Evolutionary conservation across 2,113 vertebrate species (phyloP).

Genomic region (Dasyornis broadbenti): DNA sequence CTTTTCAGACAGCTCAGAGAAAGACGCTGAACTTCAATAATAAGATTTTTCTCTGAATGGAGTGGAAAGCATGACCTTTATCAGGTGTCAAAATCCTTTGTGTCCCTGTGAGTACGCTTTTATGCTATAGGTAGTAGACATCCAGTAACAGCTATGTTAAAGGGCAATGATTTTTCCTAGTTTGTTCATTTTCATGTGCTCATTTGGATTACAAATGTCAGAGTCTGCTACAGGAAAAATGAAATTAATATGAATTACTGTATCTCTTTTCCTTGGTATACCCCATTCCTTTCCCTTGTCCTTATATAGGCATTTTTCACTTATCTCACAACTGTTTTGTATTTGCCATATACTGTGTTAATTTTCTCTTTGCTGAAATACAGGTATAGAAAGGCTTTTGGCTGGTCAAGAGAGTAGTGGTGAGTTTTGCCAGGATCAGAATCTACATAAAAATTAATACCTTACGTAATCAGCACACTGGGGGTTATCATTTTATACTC

Average conservation of each 20-base stretch:
- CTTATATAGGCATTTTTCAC: background rate
- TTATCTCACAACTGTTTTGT: background rate
- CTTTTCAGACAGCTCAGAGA: background rate
- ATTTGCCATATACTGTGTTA: background rate
- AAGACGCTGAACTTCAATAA: background rate
- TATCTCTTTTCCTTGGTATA: background rate
- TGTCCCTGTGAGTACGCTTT: background rate
- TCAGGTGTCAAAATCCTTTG: background rate
- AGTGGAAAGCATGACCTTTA: conserved; percentile 27
- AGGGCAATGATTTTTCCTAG: conserved; percentile 32
- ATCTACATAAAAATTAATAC: background rate
- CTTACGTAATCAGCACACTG: background rate
- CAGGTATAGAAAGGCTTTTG: background rate
- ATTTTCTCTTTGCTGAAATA: background rate
- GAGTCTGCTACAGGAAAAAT: background rate
- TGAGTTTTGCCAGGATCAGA: background rate
- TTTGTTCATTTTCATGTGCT: conserved; percentile 28
- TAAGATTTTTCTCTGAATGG: background rate
- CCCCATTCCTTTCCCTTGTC: background rate
- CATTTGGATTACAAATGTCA: conserved; percentile 39
- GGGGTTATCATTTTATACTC: background rate
- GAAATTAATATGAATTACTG: background rate
- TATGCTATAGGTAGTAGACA: background rate
- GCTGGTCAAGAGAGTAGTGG: background rate
- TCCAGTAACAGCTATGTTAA: background rate